Base-by-base conservation (phyloP, 2,888 invertebrate genomes). In the Acrocera orbiculus region DNA sequence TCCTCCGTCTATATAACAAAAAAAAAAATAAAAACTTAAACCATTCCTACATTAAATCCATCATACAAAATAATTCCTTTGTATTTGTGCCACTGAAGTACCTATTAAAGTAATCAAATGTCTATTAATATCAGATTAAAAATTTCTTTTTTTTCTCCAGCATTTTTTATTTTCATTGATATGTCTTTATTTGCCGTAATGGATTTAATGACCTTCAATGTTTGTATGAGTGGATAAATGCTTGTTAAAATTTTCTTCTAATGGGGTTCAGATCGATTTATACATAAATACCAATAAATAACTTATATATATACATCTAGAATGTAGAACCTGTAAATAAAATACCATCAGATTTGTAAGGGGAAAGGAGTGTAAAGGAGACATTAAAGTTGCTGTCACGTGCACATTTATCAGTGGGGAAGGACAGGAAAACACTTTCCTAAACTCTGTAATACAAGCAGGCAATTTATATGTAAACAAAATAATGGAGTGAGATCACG, bases 171-270 rank as follows among this genome's bases (percentile, higher is more conserved):
- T 20, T 29, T 29, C 19, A 17, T 29, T 17, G 16, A 17, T 17
- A 29, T 29, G 29, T 17, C 29, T 29, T 29, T 29, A 29, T 29
- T n/a, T 29, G 19, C 19, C 15, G 20, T 29, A 29, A 29, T 29
- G 29, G 19, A 29, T 29, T 29, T 29, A 29, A 29, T 19, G 29
- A 29, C 19, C 11, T 11, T 11, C 11, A 13, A 25, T 25, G 10
- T 9, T 6, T 25, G 25, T 25, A 25, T 22, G 22, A 22, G 22
- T 8, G 22, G 2, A 22, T 22, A 22, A 22, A 10, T 10, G 10
- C 22, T 22, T 10, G 22, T 22, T 22, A 9, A 22, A 22, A 22
- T 8, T 10, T 22, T 9, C 22, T 9, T 10, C 8, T 10, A 10
- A 10, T 10, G 22, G 8, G 22, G 22, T 22, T 10, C 9, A 9